Conservation (phyloP, 2,797 vertebrate genomes). For the Bothrops alternatus region DNA sequence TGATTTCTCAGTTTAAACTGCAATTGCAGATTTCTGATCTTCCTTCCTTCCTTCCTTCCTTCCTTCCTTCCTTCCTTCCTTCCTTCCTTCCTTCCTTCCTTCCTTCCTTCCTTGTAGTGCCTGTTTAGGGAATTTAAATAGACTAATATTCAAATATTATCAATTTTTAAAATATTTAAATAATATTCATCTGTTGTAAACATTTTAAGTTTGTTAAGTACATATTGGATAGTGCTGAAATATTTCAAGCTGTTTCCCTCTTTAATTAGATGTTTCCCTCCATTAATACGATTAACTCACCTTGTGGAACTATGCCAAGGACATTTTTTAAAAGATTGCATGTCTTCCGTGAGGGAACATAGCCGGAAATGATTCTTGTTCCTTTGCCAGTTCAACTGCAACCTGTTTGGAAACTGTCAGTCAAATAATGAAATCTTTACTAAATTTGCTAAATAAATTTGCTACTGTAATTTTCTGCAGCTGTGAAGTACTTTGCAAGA, state of each 20-base stretch:
- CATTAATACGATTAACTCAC: slow-evolving; percentile 5
- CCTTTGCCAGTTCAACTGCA: slow-evolving; percentile 38
- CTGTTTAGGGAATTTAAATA: background rate
- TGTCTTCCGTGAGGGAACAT: background rate
- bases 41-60: background rate
- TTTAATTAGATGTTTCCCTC: slow-evolving; percentile 15
- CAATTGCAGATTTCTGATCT: background rate
- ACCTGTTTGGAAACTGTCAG: background rate
- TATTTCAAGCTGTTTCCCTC: background rate
- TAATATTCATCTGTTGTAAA: background rate
- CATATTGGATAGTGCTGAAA: background rate
- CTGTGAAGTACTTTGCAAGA: background rate
- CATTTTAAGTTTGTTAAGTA: background rate
- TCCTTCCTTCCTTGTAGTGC: background rate
- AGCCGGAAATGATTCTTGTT: slow-evolving; percentile 21
- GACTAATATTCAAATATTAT: background rate
- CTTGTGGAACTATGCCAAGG: slow-evolving; percentile 13
- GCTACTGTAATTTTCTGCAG: accelerated
- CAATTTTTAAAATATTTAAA: background rate
- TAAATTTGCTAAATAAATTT: slow-evolving; percentile 1
- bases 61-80: background rate
- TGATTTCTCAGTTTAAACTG: background rate
- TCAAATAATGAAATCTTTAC: background rate
- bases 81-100: background rate
- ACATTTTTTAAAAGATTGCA: slow-evolving; percentile 1